A percentile compares a stretch with the other conserved stretches of the same genome.
These are phyloP conservation scores for Cerastis rubricosa DNA, from an alignment of 2,888 invertebrate genomes.

Conservation along the genomic window DNA sequence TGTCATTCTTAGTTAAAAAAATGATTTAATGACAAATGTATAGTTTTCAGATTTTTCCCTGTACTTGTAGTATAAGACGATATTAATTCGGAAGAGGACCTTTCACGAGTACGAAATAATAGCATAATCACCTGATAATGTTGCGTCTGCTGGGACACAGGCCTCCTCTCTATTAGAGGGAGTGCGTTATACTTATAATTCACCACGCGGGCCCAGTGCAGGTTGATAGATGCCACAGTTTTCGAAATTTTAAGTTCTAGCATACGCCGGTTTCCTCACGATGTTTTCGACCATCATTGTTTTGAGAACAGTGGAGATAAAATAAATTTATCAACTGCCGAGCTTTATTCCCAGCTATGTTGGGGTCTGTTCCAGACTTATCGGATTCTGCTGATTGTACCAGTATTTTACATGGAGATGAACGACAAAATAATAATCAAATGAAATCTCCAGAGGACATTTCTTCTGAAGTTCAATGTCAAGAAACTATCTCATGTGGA, in stretches of 20 bases:
- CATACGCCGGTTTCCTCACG: background rate
- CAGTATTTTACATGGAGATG: background rate
- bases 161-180: background rate
- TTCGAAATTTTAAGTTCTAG: background rate
- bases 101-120: background rate
- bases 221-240: background rate
- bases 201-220: background rate
- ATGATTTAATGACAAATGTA: too few relatives aligned
- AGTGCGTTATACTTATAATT: background rate
- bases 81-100: background rate
- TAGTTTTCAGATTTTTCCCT: too few relatives aligned
- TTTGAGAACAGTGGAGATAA: background rate
- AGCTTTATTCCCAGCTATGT: too few relatives aligned
- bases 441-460: background rate
- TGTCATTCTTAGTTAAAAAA: background rate
- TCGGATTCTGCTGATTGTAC: too few relatives aligned
- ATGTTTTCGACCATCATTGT: background rate
- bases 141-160: background rate
- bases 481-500: slow-evolving; percentile 18
- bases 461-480: slow-evolving; percentile 31
- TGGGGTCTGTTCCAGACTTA: too few relatives aligned
- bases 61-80: too few relatives aligned
- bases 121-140: background rate
- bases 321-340: background rate
- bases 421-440: background rate